A percentile compares a stretch with the other conserved stretches of the same genome.
Evolutionary conservation across 2,797 vertebrate genomes (phyloP).

Genomic region (Lindbergichthys nudifrons): DNA sequence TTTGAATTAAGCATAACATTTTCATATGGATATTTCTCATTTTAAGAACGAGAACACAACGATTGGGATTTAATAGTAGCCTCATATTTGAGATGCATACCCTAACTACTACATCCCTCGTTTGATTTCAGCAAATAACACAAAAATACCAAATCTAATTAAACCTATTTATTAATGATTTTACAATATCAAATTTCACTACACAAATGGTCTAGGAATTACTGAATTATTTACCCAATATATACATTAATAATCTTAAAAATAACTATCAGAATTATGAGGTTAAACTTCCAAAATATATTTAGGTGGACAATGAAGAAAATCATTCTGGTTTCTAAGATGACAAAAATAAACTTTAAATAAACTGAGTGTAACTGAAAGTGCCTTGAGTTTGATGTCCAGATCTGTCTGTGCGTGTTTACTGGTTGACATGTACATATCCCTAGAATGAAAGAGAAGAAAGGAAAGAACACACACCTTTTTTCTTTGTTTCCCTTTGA

Average conservation of each 20-base stretch:
- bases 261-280: neutral
- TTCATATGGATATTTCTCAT: neutral
- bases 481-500: slow-evolving; percentile 31
- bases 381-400: neutral
- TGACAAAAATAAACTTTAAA: too few species aligned
- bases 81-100: neutral
- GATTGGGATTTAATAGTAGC: neutral
- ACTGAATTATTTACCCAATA: too few species aligned
- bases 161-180: neutral
- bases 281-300: neutral
- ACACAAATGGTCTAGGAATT: too few species aligned
- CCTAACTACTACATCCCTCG: neutral
- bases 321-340: neutral
- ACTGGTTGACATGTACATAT: slow-evolving; percentile 12
- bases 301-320: neutral
- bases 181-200: too few species aligned
- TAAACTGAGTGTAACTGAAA: neutral
- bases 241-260: too few species aligned
- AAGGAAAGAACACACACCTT: slow-evolving; percentile 15
- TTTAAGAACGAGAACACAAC: neutral
- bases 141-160: neutral
- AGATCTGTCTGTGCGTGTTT: neutral
- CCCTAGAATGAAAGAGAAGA: slow-evolving; percentile 13
- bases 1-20: neutral
- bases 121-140: neutral